Base-by-base conservation (phyloP, 2,113 vertebrate species). In the Callipepla californica region DNA sequence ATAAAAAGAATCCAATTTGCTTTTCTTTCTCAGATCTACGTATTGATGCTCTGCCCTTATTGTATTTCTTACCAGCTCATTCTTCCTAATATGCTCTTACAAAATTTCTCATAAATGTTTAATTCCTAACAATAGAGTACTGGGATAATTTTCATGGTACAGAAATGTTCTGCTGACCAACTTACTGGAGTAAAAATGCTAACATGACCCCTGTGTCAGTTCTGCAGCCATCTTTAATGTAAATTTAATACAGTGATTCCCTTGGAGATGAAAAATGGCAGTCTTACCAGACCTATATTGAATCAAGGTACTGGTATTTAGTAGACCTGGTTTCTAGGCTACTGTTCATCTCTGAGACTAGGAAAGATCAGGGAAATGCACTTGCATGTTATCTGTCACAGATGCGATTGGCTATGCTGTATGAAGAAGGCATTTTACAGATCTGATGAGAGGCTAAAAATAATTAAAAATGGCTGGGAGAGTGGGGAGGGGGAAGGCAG, bases 31-130 rank as follows among this genome's bases (percentile, higher is more conserved):
- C 85, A 80, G 70, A 78, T 93, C 87, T 87, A 63, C 36, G 47
- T 87, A 80, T 40, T 89, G 92, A 65, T 90, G 55, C 61, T 90
- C n/a, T 90, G 69, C 65, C 62, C 74, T 93, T 69, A 61, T 26
- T 66, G 73, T 91, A 75, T 69, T 53, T 92, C 80, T 89, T 91
- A 74, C 44, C 50, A 73, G 63, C 85, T 96, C 91, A 79, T 95
- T 93, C 90, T 92, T 94, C 83, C 73, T 92, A 91, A 94, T 95
- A 84, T 30, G 69, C 73, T 95, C 9, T 65, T 94, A 93, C 83
- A 88, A 93, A 95, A 95, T 94, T 85, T 90, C 83, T 94, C 89
- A 96, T 96, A 80, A 95, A 95, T 95, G 88, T 96, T 97, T 96
- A 91, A 96, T 95, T 94, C 87, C 32, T 77, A 80, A 91, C 96